These are phyloP conservation scores for Schlechtendalia chinensis DNA, from an alignment of 1,140 invertebrate species.

Conservation along the genomic window DNA sequence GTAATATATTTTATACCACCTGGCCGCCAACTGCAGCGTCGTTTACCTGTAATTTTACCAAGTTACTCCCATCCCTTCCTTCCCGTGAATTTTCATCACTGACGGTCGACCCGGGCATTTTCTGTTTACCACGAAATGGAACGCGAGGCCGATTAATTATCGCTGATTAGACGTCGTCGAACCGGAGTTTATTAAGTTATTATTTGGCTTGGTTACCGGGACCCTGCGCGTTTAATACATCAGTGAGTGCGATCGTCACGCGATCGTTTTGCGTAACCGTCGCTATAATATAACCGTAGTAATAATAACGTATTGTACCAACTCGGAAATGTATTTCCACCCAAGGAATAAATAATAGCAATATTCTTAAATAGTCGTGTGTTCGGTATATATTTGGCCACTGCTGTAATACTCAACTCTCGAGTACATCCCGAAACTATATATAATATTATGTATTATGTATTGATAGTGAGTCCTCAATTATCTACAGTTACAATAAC, in stretches of 20 bases:
- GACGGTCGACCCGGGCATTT: background rate
- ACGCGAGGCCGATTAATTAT: slow-evolving; percentile 18
- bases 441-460: no score
- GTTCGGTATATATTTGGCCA: no score
- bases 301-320: background rate
- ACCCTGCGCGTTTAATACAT: slow-evolving; percentile 5
- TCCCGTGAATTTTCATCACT: no score
- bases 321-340: background rate
- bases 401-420: no score
- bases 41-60: slow-evolving; percentile 1
- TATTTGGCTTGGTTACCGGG: slow-evolving; percentile 9
- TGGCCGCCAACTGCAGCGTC: no score
- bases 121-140: background rate
- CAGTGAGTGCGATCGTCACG: slow-evolving; percentile 20
- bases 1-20: background rate
- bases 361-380: no score
- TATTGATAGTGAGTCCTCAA: no score
- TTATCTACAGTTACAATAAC: no score
- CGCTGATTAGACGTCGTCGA: slow-evolving; percentile 24
- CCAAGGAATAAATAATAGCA: no score
- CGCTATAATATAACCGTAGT: background rate
- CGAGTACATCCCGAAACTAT: no score
- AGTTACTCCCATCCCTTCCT: no score
- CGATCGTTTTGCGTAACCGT: background rate
- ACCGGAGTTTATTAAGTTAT: slow-evolving; percentile 39